Evolutionary conservation across 2,888 invertebrate genomes (phyloP), one percentile per base, ranked within the genome.

Genomic region (Rhopalosiphum nymphaeae): DNA sequence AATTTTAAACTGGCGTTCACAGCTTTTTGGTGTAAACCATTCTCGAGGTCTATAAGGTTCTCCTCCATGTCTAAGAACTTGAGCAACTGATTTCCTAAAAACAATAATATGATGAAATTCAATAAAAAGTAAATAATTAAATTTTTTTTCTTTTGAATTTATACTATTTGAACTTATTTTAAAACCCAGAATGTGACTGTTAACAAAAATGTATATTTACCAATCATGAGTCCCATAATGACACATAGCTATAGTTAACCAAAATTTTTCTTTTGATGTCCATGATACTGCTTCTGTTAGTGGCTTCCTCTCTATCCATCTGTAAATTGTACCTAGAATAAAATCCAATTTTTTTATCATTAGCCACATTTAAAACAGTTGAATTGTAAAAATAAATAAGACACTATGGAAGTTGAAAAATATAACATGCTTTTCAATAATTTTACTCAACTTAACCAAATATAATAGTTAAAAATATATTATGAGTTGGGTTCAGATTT

Each of bases 211-310:
- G 5, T 7, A 86, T 90, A 91, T 49, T 91, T 94, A 94, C 94
- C 94, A 94, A 86, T 94, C 67, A 57, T 85, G 42, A 46, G 25
- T 44, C 87, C 94, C 94, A 94, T 86, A 94, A 16, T 91, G 57
- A 42, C 42, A 53, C n/a, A 29, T 21, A 67, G 91, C 53, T 29
- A 57, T 44, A 7, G 87, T n/a, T 44, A 94, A 91, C 90, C 91
- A 94, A 91, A 94, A 94, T 42, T 94, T 94, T 86, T 94, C 94
- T 46, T 67, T 90, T 3, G 85, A 44, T 42, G 94, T 91, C 94
- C 94, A 94, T 42, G 46, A 25, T 42, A 94, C 49, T 67, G 87
- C 86, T 87, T 94, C 94, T 86, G 94, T 49, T 53, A 94, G n/a
- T 36, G 94, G 94, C 42, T 91, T 94, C 5, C 29, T 94, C 11